Conservation (phyloP, 1,140 invertebrate species). For the Hetaerina americana region DNA sequence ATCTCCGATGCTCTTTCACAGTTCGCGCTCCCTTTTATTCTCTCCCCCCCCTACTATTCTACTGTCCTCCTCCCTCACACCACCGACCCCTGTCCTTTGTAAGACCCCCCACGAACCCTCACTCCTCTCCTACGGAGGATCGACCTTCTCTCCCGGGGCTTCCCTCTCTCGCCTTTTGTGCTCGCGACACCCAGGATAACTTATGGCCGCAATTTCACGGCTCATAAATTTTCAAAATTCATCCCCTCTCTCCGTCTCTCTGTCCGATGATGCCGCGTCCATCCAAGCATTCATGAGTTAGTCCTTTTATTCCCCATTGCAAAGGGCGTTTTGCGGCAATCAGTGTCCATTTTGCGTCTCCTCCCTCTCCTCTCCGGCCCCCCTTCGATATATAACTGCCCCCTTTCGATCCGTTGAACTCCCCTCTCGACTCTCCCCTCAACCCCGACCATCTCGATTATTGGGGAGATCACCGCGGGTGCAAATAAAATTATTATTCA, state of each 20-base stretch:
- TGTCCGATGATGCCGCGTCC: too few species aligned
- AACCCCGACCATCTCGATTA: too few species aligned
- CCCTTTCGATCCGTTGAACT: too few species aligned
- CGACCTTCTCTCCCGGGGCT: too few species aligned
- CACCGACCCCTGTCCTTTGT: neutral
- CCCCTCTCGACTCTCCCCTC: too few species aligned
- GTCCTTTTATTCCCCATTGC: neutral
- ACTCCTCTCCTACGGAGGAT: too few species aligned
- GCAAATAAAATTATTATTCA: neutral
- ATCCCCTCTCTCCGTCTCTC: too few species aligned
- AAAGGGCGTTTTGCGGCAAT: neutral
- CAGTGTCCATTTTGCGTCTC: neutral
- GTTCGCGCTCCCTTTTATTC: neutral
- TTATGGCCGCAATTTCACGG: neutral
- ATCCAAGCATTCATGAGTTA: neutral
- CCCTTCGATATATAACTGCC: neutral
- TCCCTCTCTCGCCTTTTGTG: too few species aligned
- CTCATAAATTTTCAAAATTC: slow-evolving; percentile 1
- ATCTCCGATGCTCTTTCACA: neutral
- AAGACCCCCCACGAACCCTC: too few species aligned
- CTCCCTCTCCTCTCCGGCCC: neutral
- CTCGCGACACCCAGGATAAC: neutral
- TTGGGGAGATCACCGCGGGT: too few species aligned
- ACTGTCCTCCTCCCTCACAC: neutral
- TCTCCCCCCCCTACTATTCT: neutral